phyloP scores from a whole-genome alignment of 2,797 vertebrate genomes.

The Denticeps clupeoides region DNA sequence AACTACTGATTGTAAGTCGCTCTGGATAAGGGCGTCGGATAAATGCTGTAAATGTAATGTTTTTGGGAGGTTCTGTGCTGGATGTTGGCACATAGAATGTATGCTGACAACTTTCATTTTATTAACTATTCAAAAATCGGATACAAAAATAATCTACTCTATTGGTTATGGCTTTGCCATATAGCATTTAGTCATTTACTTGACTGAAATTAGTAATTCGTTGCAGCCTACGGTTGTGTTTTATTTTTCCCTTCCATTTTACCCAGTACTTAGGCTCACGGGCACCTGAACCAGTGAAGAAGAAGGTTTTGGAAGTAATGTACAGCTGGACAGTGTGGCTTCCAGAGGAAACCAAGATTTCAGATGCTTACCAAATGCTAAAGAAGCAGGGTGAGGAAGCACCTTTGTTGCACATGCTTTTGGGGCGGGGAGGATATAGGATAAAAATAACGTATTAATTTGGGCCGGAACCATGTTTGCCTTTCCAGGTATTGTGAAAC shows the following conservation, averaged over 20 bases:
- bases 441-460: too few species aligned
- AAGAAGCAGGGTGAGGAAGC: constrained; percentile 83
- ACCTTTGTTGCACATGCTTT: not conserved
- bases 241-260: not conserved
- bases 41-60: too few species aligned
- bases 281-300: constrained; percentile 85
- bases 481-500: constrained; percentile 87
- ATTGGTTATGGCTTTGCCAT: too few species aligned
- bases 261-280: constrained; percentile 82
- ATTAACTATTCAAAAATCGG: not conserved
- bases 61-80: not conserved
- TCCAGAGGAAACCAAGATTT: constrained; percentile 83
- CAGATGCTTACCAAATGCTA: constrained; percentile 94
- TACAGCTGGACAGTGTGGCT: constrained; percentile 84
- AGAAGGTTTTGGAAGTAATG: constrained; percentile 85
- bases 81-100: too few species aligned
- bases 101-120: not conserved
- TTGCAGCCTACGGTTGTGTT: not conserved
- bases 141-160: too few species aligned
- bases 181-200: too few species aligned
- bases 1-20: too few species aligned
- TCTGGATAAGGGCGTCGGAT: too few species aligned
- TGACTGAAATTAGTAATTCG: too few species aligned
- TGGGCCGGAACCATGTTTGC: constrained; percentile 19
- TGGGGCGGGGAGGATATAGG: too few species aligned